Percentiles rank a stretch among this genome's conserved stretches.
Conservation (phyloP, 64 coral and sea anemone genomes). For the Porites australiensis region DNA sequence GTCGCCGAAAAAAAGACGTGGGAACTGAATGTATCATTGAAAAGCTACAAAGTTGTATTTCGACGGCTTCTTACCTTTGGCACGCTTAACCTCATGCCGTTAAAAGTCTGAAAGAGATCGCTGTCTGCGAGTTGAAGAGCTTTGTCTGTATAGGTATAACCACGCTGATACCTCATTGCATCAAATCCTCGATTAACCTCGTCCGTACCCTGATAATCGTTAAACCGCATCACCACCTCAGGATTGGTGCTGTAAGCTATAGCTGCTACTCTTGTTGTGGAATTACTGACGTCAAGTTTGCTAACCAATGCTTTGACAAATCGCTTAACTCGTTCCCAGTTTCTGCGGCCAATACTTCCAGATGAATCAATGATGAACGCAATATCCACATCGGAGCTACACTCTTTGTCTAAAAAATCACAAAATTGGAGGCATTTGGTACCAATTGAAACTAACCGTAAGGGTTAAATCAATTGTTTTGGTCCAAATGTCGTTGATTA, state of each 20-base stretch:
- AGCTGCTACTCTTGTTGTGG: constrained; percentile 37
- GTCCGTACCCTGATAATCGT: neutral
- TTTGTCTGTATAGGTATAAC: constrained; percentile 63
- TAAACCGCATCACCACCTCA: constrained; percentile 45
- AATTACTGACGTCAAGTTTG: constrained; percentile 45
- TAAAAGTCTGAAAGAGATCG: constrained; percentile 44
- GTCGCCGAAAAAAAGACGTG: no score
- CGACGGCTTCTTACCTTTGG: constrained; percentile 17
- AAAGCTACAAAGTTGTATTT: neutral
- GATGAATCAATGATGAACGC: constrained; percentile 69
- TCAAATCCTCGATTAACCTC: constrained; percentile 55
- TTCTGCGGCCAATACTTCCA: constrained; percentile 67
- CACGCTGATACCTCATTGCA: constrained; percentile 38
- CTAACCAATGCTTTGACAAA: constrained; percentile 43
- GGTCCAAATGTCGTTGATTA: no score
- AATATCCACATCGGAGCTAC: constrained; percentile 4
- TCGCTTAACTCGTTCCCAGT: constrained; percentile 53
- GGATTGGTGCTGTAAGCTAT: constrained; percentile 62
- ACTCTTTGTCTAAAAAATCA: constrained; percentile 24
- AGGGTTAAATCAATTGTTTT: no score
- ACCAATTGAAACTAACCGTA: no score
- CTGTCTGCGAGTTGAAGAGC: constrained; percentile 58
- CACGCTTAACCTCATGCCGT: constrained; percentile 49
- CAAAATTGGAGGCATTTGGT: neutral
- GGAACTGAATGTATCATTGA: no score